Evolutionary conservation across 2,113 vertebrate genomes (phyloP).

Genomic region (Phylloscopus trochiloides): DNA sequence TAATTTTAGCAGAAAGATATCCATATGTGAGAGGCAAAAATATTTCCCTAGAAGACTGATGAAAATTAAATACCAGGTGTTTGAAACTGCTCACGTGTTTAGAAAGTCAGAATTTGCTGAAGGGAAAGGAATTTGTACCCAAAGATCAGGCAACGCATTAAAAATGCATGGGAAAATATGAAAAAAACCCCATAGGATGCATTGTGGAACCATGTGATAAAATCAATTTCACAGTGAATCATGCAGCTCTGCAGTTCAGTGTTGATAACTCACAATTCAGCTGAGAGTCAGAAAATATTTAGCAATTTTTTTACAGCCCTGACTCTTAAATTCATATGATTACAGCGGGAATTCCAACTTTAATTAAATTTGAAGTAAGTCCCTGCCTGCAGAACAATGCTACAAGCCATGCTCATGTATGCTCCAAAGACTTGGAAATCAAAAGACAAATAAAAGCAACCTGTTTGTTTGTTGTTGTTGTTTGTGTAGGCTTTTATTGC

Average conservation of each 20-base stretch:
- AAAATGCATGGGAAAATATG: conserved; percentile 19
- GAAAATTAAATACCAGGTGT: conserved; percentile 3
- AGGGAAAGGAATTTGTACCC: conserved; percentile 9
- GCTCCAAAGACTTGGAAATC: conserved; percentile 44
- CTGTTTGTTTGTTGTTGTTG: neutral
- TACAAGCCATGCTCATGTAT: neutral
- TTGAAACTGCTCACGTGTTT: conserved; percentile 10
- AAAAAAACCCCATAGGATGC: neutral
- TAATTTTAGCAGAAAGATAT: neutral
- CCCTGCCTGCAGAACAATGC: neutral
- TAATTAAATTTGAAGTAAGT: conserved; percentile 43
- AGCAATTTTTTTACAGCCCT: neutral
- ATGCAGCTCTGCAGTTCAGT: conserved; percentile 3
- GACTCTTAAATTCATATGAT: conserved; percentile 41
- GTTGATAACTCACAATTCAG: conserved; percentile 24
- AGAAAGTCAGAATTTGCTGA: conserved; percentile 24
- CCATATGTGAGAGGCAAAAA: neutral
- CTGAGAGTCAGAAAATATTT: conserved; percentile 29
- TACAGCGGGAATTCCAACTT: conserved; percentile 24
- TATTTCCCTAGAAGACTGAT: neutral
- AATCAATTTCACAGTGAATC: conserved; percentile 42
- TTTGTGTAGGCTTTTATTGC: conserved; percentile 20
- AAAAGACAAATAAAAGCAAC: conserved; percentile 39
- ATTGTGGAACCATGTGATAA: conserved; percentile 30
- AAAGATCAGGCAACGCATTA: neutral